Evolutionary conservation across 2,888 invertebrate species (phyloP), one percentile per base, ranked within the genome.

Genomic region (Tipula helvola): DNA sequence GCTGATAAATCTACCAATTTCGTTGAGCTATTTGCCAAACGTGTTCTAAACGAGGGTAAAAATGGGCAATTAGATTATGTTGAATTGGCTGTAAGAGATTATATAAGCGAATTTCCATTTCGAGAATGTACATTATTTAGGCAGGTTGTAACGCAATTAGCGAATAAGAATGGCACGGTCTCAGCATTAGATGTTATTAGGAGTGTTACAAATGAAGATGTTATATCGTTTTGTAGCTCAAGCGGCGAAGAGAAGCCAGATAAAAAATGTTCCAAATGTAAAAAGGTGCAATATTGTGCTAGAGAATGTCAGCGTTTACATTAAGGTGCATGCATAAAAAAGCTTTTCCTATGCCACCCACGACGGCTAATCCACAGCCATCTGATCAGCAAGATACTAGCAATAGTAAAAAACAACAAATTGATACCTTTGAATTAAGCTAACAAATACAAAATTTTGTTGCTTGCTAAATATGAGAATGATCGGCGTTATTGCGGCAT

Each of bases 231-330:
- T 89, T 98, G 98, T 90, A 94, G 95, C 87, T 96, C 97, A 0
- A 98, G 98, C 90, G 96, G 96, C 0, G 96, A 97, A 89, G 96
- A 97, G 89, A 95, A 96, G 88, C 97, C 98, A 0, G 94, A 95
- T 7, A 98, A 98, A 90, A 97, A 98, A 91, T 99, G 99, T 91
- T 96, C 98, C 10, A 97, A 97, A 90, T 99, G 99, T 92, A 98
- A 97, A 93, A 94, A 94, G 87, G 97, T 97, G 86, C 95, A 96
- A 90, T 99, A 99, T 90, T 99, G 99, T 92, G 96, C 97, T 91
- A 93, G 96, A 87, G 96, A 96, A 90, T 99, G 99, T 90, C 99
- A 99, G 91, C 95, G 97, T 88, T 92, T 98, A 85, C 98, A 97
- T 90, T 97, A n/a, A n/a, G 97, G 97, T 96, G 96, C 90, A 94